Base-by-base conservation (phyloP, 2,888 invertebrate species). In the Eretmocerus hayati region DNA sequence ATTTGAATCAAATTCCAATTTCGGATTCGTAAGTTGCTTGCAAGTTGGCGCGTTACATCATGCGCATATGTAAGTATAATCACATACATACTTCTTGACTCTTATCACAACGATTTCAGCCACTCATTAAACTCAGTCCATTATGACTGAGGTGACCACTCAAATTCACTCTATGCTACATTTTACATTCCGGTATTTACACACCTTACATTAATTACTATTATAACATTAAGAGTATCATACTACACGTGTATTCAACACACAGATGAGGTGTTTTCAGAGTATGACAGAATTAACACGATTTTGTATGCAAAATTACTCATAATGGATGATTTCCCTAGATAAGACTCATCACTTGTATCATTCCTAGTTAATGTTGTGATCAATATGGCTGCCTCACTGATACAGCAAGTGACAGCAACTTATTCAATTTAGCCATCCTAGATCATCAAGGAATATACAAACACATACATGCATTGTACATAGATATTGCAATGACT, bases 401-500 rank as follows among this genome's bases (percentile, higher is more conserved):
- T 71, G 70, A 71, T 70, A 65, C 70, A 70, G 70, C 67, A 68
- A 70, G 67, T 65, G 51, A 56, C 61, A 56, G 52, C 49, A 50
- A 50, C 37, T 51, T 46, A 51, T n/a, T n/a, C n/a, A n/a, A n/a
- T 54, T 51, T 51, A 51, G 46, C 46, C 51, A 46, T 52, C 51
- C 51, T 50, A 54, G 49, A 49, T 48, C n/a, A n/a, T n/a, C 38
- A 53, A 50, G 49, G 39, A 54, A 52, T 50, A 48, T 50, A 54
- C 50, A 52, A 52, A 52, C 11, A 38, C 46, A 51, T 46, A 54
- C 50, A 48, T 50, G 44, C 50, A 51, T 54, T 54, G 50, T 54
- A 50, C 50, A 46, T 39, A 35, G 48, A 53, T 43, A 47, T 49
- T 41, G 38, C 43, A 46, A 36, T 51, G n/a, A n/a, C n/a, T n/a